phyloP scores from a whole-genome alignment of 2,888 invertebrate genomes.

The Ephialtes manifestator region DNA sequence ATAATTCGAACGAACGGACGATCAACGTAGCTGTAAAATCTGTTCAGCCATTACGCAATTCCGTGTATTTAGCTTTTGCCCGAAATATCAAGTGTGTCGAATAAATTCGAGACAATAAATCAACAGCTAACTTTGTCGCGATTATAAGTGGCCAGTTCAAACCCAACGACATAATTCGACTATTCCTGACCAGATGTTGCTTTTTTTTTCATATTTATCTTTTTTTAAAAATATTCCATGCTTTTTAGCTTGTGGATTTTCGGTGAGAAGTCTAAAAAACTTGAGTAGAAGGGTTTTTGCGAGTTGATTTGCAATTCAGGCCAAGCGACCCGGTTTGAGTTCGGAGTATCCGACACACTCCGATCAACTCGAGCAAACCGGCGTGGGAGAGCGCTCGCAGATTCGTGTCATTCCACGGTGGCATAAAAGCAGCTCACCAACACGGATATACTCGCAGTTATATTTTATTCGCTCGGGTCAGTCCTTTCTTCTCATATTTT shows the following conservation, averaged over 20 bases:
- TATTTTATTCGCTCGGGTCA: conserved; percentile 24
- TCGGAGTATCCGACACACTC: conserved; percentile 20
- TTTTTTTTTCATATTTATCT: neutral
- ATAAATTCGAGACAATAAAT: neutral
- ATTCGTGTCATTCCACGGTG: conserved; percentile 59
- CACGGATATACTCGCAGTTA: conserved; percentile 39
- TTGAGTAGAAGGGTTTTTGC: neutral
- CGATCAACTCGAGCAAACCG: conserved; percentile 24
- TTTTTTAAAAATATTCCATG: neutral
- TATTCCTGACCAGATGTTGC: neutral
- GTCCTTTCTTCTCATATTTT: neutral
- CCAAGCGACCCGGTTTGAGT: conserved; percentile 56
- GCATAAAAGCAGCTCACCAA: conserved; percentile 22
- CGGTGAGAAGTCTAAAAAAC: neutral
- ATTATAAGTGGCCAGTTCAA: neutral
- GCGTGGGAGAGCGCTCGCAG: conserved; percentile 48
- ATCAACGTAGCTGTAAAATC: neutral
- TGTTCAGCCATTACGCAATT: neutral
- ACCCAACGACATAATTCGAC: neutral
- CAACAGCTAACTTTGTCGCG: neutral
- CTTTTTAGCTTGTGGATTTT: neutral
- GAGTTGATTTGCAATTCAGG: conserved; percentile 59
- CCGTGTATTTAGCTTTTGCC: neutral
- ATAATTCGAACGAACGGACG: neutral
- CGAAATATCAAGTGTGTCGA: conserved; percentile 4